These are phyloP conservation scores for Mechanitis mazaeus DNA, from an alignment of 2,888 invertebrate genomes.

Conservation along the genomic window DNA sequence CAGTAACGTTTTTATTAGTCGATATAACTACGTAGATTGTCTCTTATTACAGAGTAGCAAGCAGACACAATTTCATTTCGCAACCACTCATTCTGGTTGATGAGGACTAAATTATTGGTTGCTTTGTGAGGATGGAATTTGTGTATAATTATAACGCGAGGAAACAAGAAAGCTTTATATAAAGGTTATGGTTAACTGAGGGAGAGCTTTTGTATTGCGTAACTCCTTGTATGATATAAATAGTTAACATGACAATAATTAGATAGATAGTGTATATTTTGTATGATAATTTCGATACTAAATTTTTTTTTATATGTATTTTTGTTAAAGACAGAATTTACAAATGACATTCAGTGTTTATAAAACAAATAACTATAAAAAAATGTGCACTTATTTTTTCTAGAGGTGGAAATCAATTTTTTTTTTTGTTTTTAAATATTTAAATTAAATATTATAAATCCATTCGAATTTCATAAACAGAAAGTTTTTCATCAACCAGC, in stretches of 20 bases:
- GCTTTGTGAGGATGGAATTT: conserved; percentile 46
- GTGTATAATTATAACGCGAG: conserved; percentile 41
- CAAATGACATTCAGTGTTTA: too few species aligned
- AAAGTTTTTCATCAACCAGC: conserved; percentile 34
- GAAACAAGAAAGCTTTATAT: conserved; percentile 35
- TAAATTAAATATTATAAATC: too few species aligned
- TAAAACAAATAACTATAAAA: too few species aligned
- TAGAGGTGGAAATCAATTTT: too few species aligned
- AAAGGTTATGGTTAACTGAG: conserved; percentile 28
- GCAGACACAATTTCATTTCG: conserved; percentile 29
- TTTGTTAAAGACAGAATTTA: too few species aligned
- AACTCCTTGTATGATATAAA: conserved; percentile 13
- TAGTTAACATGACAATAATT: too few species aligned
- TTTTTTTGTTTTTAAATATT: too few species aligned
- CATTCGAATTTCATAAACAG: neutral
- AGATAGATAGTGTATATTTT: too few species aligned
- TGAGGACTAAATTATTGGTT: conserved; percentile 34
- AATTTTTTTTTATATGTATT: too few species aligned
- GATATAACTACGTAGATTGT: conserved; percentile 14
- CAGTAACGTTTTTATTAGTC: conserved; percentile 15
- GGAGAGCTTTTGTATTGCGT: conserved; percentile 24
- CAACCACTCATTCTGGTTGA: conserved; percentile 29
- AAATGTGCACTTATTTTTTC: too few species aligned
- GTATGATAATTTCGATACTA: too few species aligned
- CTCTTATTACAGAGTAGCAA: conserved; percentile 35